Evolutionary conservation across 2,113 vertebrate genomes (phyloP), one percentile per base, ranked within the genome.

Genomic region (Psilopogon haemacephalus): DNA sequence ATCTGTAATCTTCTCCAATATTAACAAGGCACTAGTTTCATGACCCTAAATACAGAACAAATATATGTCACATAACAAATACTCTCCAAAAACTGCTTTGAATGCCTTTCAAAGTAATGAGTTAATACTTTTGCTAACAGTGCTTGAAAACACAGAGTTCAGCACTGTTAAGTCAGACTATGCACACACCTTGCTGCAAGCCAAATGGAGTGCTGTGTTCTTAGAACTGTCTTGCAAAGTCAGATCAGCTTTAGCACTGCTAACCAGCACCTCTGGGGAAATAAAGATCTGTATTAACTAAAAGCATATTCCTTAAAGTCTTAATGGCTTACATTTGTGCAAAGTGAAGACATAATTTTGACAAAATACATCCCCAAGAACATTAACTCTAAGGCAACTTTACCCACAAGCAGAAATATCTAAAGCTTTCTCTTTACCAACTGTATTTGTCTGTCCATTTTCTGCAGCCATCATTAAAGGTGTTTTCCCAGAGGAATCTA

Each of bases 1-100:
- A 94, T 99, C 99, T 19, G 97, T 98, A 97, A 99, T 99, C 98
- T 99, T 99, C 97, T 99, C 99, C 97, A 99, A 97, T 98, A 99
- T 99, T 98, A 99, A 99, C 99, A 99, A 99, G 99, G 99, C 99
- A 99, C 99, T 99, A 97, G 99, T 99, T 99, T 99, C 99, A 98
- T 99, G 99, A 97, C 99, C 99, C 99, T 99, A 95, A 80, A 96
- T 89, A 94, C 44, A 97, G 70, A 95, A 84, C 38, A 97, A 87
- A 93, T 35, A 95, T 77, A 42, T 90, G 95, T 96, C 86, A 96
- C 20, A 38, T 55, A 56, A 50, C 64, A 75, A 40, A 63, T 17
- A 93, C 4, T 48, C 62, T 83, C 84, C 80, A 90, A 78, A 64
- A 84, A 71, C 35, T n/a, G 12, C 78, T 74, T 89, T 74, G 33